A percentile compares a stretch with the other conserved stretches of the same genome.
Conservation (phyloP, 2,888 invertebrate genomes). For the Ischnura elegans region DNA sequence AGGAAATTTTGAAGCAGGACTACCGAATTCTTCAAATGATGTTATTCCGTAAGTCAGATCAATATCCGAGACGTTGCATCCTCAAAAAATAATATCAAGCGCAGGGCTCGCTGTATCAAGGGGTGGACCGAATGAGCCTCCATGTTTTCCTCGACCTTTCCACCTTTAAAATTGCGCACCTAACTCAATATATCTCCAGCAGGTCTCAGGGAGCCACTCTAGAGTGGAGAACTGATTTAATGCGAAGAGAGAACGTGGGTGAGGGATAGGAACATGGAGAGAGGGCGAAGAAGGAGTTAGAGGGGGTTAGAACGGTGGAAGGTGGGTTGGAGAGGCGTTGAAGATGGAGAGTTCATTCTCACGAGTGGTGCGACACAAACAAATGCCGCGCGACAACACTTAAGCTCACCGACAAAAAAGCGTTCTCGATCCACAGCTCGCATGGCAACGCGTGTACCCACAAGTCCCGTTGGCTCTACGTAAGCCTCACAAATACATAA, state of each 20-base stretch:
- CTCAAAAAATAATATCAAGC: too few relatives aligned
- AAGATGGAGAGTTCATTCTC: conserved; percentile 43
- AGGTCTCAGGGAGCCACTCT: too few relatives aligned
- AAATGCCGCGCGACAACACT: conserved; percentile 46
- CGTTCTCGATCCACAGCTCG: not conserved
- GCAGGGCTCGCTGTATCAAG: too few relatives aligned
- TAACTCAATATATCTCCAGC: too few relatives aligned
- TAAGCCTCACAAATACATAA: not conserved
- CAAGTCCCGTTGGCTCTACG: not conserved
- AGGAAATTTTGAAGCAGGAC: too few relatives aligned
- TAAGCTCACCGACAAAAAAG: not conserved
- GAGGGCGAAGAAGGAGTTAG: not conserved
- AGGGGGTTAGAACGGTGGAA: not conserved
- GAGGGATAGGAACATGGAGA: not conserved
- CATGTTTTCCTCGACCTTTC: too few relatives aligned
- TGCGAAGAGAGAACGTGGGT: not conserved
- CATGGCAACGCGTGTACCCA: not conserved
- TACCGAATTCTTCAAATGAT: too few relatives aligned
- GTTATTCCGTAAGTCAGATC: too few relatives aligned
- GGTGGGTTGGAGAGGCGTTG: not conserved
- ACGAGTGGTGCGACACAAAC: conserved; percentile 44
- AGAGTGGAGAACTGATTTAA: not conserved
- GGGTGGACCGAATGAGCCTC: too few relatives aligned
- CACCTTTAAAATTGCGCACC: too few relatives aligned
- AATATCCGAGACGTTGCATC: too few relatives aligned